Base-by-base conservation (phyloP, 2,797 vertebrate species). In the Apogon talboti region DNA sequence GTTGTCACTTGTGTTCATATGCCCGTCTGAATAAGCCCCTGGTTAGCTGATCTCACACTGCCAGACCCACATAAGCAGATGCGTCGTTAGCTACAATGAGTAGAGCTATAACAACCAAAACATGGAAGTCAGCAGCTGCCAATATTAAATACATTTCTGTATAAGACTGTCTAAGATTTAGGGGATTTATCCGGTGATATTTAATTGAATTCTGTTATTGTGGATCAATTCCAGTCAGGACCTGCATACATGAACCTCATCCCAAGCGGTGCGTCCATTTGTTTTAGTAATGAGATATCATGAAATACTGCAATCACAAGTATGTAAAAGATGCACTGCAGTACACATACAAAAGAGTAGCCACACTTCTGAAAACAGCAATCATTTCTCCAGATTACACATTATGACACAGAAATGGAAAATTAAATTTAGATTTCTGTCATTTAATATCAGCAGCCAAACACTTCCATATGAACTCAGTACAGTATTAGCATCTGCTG, bases 11-110 rank as follows among this genome's bases (percentile, higher is more conserved):
- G 38, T 30, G 33, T 11, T 30, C n/a, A 55, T 30, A 35, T 18
- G 12, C 47, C 75, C 33, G 67, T 74, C 62, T 77, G 60, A 84
- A 84, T 67, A 81, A 86, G 76, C 81, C 81, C 83, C 83, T 84
- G 87, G 84, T 87, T 33, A 73, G 58, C 76, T 70, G 63, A 15
- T 41, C 71, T 69, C 53, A 63, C 46, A 68, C 56, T 62, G 52
- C 71, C 69, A 73, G 30, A 78, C 67, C 65, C 59, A 66, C 45
- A 59, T 41, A 40, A 72, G 78, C 74, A 85, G 53, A 71, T 48
- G 74, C 48, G 62, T 59, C 11, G 14, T 55, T 50, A 76, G 38
- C 67, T 30, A 46, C 56, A n/a, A 48, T 12, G 18, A 70, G 21
- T 47, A 56, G 41, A 43, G 58, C 67, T 60, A 12, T 7, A 51